Evolutionary conservation across 2,113 vertebrate species (phyloP).

Genomic region (Toxostoma redivivum): DNA sequence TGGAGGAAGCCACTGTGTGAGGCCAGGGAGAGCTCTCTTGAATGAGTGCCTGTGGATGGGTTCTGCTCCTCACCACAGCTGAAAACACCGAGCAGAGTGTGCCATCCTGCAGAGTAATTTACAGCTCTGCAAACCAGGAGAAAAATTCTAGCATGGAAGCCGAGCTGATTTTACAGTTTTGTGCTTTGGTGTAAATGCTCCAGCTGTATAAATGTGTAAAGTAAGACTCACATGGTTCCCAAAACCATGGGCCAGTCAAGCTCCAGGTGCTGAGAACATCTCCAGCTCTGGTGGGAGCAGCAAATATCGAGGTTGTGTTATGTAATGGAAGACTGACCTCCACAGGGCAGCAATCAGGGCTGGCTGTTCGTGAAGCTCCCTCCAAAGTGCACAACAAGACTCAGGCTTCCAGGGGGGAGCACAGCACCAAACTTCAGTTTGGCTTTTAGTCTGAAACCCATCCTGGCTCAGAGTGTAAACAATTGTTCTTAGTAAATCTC

Average conservation of each 20-base stretch:
- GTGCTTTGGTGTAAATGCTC: neutral
- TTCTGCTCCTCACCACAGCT: neutral
- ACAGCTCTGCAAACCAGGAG: neutral
- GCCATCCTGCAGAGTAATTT: neutral
- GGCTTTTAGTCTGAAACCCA: neutral
- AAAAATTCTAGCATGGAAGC: neutral
- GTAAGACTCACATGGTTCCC: fast-evolving
- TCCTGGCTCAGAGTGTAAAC: neutral
- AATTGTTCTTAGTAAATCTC: neutral
- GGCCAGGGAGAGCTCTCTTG: neutral
- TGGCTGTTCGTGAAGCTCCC: neutral
- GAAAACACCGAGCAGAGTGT: neutral
- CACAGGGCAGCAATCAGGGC: neutral
- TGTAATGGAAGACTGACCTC: neutral
- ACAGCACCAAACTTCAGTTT: neutral
- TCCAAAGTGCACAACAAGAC: fast-evolving
- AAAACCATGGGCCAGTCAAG: neutral
- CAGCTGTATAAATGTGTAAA: neutral
- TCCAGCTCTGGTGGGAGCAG: neutral
- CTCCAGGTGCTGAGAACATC: fast-evolving
- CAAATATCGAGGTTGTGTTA: fast-evolving
- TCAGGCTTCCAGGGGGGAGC: neutral
- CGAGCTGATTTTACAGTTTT: neutral
- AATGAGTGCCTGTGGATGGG: neutral
- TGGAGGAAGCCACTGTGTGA: neutral